phyloP scores from a whole-genome alignment of 1,140 invertebrate species.

The Meloidogyne chitwoodi region DNA sequence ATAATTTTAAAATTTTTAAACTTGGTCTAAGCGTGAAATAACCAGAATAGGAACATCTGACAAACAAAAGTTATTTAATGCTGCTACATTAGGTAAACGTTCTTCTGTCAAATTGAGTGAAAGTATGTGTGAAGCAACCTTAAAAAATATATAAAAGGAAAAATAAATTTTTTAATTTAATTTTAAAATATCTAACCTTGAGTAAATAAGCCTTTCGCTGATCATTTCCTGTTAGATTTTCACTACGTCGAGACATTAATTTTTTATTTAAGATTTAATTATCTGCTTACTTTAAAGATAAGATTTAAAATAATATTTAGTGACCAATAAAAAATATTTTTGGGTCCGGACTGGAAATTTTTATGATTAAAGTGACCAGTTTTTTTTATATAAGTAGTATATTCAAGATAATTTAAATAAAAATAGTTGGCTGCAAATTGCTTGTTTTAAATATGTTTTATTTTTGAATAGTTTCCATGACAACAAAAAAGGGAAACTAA shows the following conservation, averaged over 20 bases:
- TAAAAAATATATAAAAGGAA: conserved; percentile 10
- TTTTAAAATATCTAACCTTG: background rate
- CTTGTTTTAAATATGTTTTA: too few species aligned
- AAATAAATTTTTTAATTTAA: background rate
- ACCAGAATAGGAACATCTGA: conserved; percentile 43
- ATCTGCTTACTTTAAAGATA: background rate
- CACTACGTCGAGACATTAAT: conserved; percentile 1
- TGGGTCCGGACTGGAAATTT: too few species aligned
- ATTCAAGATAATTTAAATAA: too few species aligned
- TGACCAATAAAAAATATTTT: too few species aligned
- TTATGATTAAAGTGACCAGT: too few species aligned
- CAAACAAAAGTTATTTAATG: conserved; percentile 50
- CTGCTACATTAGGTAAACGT: conserved; percentile 48
- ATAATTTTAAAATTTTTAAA: background rate
- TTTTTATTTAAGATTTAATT: background rate
- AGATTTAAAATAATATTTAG: too few species aligned
- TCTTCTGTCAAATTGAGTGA: conserved; percentile 55
- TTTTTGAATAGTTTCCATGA: too few species aligned
- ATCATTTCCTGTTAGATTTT: conserved; percentile 7
- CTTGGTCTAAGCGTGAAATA: conserved; percentile 51
- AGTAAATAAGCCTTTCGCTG: conserved; percentile 14
- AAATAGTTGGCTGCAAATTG: too few species aligned
- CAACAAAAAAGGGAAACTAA: too few species aligned
- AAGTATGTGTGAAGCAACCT: conserved; percentile 53
- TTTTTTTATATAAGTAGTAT: too few species aligned